phyloP scores from a whole-genome alignment of 2,888 invertebrate species.

The Catocala nupta region DNA sequence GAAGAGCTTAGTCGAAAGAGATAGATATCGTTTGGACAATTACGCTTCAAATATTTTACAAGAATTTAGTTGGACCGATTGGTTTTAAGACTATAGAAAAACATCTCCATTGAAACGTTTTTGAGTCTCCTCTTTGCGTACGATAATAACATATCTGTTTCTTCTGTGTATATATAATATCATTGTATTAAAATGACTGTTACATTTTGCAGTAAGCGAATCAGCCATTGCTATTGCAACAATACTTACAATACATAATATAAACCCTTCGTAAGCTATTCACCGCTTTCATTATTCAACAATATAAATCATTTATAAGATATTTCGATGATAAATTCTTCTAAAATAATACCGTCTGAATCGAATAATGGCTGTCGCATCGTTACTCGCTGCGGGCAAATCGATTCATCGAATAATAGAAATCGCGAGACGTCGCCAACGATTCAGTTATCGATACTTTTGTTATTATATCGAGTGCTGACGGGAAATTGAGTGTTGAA shows the following conservation, averaged over 20 bases:
- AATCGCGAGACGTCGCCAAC: slow-evolving; percentile 65
- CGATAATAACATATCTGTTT: no score
- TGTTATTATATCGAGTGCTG: slow-evolving; percentile 71
- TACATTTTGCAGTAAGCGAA: no score
- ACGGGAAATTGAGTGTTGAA: slow-evolving; percentile 72
- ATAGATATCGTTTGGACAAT: no score
- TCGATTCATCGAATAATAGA: slow-evolving; percentile 75
- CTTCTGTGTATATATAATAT: no score
- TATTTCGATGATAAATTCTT: slow-evolving; percentile 60
- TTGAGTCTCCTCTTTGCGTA: no score
- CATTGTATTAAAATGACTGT: no score
- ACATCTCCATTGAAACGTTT: no score
- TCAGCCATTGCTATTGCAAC: neutral
- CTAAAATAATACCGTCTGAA: slow-evolving; percentile 53
- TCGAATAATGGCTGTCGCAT: slow-evolving; percentile 68
- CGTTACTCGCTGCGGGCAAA: slow-evolving; percentile 63
- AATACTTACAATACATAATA: slow-evolving; percentile 8
- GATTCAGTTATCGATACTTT: slow-evolving; percentile 74
- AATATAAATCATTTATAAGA: slow-evolving; percentile 43
- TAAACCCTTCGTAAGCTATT: slow-evolving; percentile 15
- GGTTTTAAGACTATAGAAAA: no score
- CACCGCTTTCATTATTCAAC: slow-evolving; percentile 34
- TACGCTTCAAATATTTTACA: no score
- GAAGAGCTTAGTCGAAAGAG: no score
- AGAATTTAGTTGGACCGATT: no score